phyloP scores from a whole-genome alignment of 2,113 vertebrate genomes.

The Dascyllus trimaculatus region DNA sequence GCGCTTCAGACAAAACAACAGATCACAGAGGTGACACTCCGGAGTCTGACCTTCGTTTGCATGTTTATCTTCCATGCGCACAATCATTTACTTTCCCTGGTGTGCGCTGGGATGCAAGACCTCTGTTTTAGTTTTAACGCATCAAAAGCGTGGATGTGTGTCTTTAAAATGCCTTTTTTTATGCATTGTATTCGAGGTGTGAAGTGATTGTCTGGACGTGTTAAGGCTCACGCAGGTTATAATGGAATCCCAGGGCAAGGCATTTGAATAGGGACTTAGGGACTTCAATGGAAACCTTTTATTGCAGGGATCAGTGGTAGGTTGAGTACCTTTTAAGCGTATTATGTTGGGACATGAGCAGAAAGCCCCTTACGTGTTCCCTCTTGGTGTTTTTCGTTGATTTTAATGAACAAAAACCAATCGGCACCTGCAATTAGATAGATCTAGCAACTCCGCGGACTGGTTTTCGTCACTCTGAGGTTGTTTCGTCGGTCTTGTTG shows the following conservation, averaged over 20 bases:
- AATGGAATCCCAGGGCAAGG: slow-evolving; percentile 56
- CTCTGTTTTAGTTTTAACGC: slow-evolving; percentile 15
- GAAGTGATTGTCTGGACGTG: slow-evolving; percentile 54
- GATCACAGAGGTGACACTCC: slow-evolving; percentile 29
- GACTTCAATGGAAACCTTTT: slow-evolving; percentile 29
- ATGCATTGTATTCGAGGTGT: slow-evolving; percentile 54
- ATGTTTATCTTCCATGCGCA: slow-evolving; percentile 20
- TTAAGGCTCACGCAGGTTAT: slow-evolving; percentile 51
- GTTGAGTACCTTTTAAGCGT: not conserved
- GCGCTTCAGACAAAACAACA: slow-evolving; percentile 13
- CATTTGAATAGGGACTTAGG: slow-evolving; percentile 38
- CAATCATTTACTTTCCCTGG: not conserved
- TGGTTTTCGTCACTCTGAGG: too few relatives aligned
- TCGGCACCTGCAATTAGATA: too few relatives aligned
- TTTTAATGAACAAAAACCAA: not conserved
- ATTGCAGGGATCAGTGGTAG: slow-evolving; percentile 2
- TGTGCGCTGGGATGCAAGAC: not conserved
- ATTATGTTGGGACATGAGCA: not conserved
- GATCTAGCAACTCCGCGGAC: too few relatives aligned
- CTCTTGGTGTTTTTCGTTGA: not conserved
- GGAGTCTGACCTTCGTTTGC: slow-evolving; percentile 25
- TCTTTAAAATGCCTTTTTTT: slow-evolving; percentile 37
- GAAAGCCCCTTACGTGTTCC: not conserved
- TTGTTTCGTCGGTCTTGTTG: too few relatives aligned
- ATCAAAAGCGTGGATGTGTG: slow-evolving; percentile 20